Conservation (phyloP, 2,888 invertebrate genomes). For the Belgica antarctica region DNA sequence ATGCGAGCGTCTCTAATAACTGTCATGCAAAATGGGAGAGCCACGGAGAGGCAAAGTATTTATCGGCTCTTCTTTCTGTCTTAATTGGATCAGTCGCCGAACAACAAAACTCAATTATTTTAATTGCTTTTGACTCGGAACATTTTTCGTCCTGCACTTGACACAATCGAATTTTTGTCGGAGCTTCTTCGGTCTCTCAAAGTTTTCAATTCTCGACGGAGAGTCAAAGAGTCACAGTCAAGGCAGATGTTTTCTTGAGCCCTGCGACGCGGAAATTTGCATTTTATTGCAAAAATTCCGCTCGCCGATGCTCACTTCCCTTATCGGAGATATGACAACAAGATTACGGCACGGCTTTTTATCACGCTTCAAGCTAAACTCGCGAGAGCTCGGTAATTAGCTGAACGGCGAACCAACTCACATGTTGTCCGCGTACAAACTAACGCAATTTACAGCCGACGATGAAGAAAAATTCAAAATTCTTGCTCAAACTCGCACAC, state of each 20-base stretch:
- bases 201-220: not conserved
- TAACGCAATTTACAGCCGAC: too few relatives aligned
- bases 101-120: not conserved
- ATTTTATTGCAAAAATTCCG: not conserved
- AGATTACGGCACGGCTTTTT: not conserved
- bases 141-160: not conserved
- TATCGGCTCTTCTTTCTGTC: constrained; percentile 1
- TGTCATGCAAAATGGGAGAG: not conserved
- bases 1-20: not conserved
- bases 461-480: too few relatives aligned
- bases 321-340: not conserved
- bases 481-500: too few relatives aligned
- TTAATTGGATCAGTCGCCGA: constrained; percentile 3
- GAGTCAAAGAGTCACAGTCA: too few relatives aligned
- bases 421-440: not conserved
- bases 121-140: constrained; percentile 1
- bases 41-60: not conserved
- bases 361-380: not conserved
- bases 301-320: not conserved
- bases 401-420: not conserved
- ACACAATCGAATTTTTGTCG: not conserved
- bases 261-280: not conserved
- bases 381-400: not conserved
- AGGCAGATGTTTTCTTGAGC: not conserved
- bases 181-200: too few relatives aligned